Conservation (phyloP, 2,113 vertebrate species). For the Tragelaphus imberbis region DNA sequence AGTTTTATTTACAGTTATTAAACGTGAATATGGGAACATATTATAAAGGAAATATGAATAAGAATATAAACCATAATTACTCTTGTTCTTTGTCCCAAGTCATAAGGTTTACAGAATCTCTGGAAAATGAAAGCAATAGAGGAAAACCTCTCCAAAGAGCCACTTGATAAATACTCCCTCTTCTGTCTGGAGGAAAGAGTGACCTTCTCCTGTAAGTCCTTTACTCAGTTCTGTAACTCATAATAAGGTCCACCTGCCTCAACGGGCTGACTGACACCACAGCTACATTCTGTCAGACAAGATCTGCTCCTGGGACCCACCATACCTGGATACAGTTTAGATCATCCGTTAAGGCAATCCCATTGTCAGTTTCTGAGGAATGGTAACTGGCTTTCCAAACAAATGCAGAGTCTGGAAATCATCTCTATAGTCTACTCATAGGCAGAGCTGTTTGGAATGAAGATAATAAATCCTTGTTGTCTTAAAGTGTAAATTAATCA, state of each 20-base stretch:
- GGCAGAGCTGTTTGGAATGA: not conserved
- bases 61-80: not conserved
- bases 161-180: not conserved
- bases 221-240: not conserved
- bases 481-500: not conserved
- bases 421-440: not conserved
- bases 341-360: constrained; percentile 38
- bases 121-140: constrained; percentile 18
- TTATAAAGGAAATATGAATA: constrained; percentile 25
- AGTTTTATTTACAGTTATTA: constrained; percentile 43
- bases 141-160: not conserved
- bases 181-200: not conserved
- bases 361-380: constrained; percentile 19
- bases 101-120: not conserved
- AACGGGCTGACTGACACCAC: constrained; percentile 1
- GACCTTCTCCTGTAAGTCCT: not conserved
- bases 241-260: constrained; percentile 44
- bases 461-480: not conserved
- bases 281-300: constrained; percentile 39
- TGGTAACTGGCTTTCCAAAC: constrained; percentile 27
- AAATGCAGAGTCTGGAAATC: constrained; percentile 21
- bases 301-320: not conserved
- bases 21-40: not conserved
- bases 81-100: not conserved
- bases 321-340: constrained; percentile 47